Evolutionary conservation across 2,113 vertebrate species (phyloP).

Genomic region (Epinephelus cyanopodus): DNA sequence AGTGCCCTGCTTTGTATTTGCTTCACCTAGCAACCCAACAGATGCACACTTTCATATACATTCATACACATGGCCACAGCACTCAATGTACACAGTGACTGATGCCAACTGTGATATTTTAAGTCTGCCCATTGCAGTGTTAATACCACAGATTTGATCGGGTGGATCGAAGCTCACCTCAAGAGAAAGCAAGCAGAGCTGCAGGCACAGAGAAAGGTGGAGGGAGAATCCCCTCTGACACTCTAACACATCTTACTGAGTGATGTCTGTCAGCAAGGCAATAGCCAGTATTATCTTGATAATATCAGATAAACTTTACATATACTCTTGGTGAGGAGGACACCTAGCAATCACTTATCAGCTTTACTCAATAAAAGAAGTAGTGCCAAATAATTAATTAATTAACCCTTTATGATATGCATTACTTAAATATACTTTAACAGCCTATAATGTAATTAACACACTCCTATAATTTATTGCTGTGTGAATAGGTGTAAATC

Average conservation of each 20-base stretch:
- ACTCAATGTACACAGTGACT: neutral
- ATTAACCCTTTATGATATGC: neutral
- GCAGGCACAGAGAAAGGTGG: neutral
- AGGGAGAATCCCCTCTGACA: neutral
- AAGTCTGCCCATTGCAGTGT: too few species aligned
- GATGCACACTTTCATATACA: neutral
- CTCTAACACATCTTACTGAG: neutral
- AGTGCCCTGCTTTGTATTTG: neutral
- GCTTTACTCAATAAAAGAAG: neutral
- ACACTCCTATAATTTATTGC: neutral
- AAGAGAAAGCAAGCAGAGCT: neutral
- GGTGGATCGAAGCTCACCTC: neutral
- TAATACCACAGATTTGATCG: neutral
- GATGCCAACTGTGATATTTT: neutral
- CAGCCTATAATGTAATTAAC: neutral
- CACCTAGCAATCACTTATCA: neutral
- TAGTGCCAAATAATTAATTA: neutral
- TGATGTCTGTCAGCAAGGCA: neutral
- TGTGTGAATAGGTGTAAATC: neutral
- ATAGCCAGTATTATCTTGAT: neutral
- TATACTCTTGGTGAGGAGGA: neutral
- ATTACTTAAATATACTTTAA: neutral
- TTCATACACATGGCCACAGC: neutral
- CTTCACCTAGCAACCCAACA: slow-evolving; percentile 6
- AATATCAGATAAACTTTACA: too few species aligned